These are phyloP conservation scores for Drosophila tani DNA, from an alignment of 1,140 invertebrate genomes.

Conservation along the genomic window DNA sequence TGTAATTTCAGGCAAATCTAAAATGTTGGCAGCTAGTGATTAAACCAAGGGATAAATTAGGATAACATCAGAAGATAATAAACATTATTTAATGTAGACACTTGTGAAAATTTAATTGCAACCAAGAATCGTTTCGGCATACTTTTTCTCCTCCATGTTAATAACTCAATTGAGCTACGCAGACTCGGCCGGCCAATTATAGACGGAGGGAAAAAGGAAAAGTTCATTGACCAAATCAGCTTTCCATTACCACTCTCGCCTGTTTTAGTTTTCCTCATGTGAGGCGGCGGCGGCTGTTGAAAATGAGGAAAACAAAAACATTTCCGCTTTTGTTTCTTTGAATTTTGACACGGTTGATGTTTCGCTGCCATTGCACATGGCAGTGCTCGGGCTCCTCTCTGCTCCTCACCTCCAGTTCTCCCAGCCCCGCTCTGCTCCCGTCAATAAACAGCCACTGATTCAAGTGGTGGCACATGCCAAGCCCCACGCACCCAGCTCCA, in stretches of 20 bases:
- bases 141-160: slow-evolving; percentile 15
- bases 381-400: slow-evolving; percentile 7
- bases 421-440: slow-evolving; percentile 6
- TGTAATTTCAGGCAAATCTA: background rate
- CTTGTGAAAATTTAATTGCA: background rate
- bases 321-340: slow-evolving; percentile 83
- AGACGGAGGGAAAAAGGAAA: slow-evolving; percentile 18
- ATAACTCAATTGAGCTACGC: slow-evolving; percentile 15
- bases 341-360: slow-evolving; percentile 73
- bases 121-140: background rate
- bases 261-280: slow-evolving; percentile 66
- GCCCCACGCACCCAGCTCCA: slow-evolving; percentile 1
- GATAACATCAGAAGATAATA: background rate
- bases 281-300: slow-evolving; percentile 55
- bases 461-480: slow-evolving; percentile 76
- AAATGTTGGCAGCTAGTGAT: too few relatives aligned
- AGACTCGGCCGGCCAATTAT: slow-evolving; percentile 30
- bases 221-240: slow-evolving; percentile 73
- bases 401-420: slow-evolving; percentile 12
- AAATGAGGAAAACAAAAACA: slow-evolving; percentile 80
- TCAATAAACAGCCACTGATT: slow-evolving; percentile 52
- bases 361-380: slow-evolving; percentile 48
- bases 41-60: background rate
- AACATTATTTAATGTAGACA: background rate
- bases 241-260: slow-evolving; percentile 56